phyloP scores from a whole-genome alignment of 2,888 invertebrate species.

The Folsomia manolachei region DNA sequence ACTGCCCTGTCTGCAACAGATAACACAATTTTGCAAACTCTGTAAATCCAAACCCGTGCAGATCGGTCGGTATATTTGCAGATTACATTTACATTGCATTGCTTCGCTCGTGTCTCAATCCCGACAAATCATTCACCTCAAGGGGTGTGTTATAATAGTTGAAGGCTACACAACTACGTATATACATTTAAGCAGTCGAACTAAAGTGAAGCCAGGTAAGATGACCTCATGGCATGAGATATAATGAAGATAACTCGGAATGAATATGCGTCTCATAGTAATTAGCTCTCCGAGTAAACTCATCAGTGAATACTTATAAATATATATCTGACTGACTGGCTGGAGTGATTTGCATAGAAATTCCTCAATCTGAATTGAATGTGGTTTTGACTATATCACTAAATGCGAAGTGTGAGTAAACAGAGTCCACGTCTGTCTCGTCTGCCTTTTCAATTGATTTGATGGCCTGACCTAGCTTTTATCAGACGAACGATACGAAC shows the following conservation, averaged over 20 bases:
- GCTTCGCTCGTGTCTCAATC: not conserved
- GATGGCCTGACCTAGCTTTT: slow-evolving; percentile 17
- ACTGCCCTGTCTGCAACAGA: not conserved
- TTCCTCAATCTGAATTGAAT: not conserved
- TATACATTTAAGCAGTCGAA: not conserved
- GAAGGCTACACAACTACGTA: not conserved
- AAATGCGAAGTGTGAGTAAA: slow-evolving; percentile 20
- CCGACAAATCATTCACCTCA: slow-evolving; percentile 7
- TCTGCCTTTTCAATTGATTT: slow-evolving; percentile 7
- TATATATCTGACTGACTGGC: not conserved
- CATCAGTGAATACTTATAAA: too few relatives aligned
- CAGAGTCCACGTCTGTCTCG: slow-evolving; percentile 13
- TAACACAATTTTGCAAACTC: not conserved
- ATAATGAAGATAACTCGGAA: too few relatives aligned
- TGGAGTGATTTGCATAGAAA: slow-evolving; percentile 2
- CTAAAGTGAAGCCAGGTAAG: too few relatives aligned
- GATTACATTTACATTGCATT: not conserved
- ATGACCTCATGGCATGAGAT: too few relatives aligned
- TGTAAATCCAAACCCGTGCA: not conserved
- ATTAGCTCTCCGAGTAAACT: too few relatives aligned
- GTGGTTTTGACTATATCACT: not conserved
- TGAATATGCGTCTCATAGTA: too few relatives aligned
- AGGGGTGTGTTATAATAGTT: not conserved
- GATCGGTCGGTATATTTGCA: not conserved
- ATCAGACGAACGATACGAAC: too few relatives aligned